Base-by-base conservation (phyloP, 92 coral and sea anemone species). In the Siderastrea siderea region DNA sequence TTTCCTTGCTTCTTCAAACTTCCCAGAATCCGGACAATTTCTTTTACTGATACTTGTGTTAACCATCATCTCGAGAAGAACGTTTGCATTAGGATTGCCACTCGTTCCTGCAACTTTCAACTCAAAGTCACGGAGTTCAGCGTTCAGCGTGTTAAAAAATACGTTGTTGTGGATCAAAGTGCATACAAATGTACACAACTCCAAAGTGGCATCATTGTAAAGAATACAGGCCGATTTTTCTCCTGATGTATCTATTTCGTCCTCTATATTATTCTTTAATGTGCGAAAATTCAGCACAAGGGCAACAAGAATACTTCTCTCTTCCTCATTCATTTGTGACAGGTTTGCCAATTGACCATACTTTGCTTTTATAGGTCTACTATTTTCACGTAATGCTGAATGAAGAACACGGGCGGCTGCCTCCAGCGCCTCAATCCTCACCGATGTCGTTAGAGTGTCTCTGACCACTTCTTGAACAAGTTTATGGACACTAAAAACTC, bases 401-500 rank as follows among this genome's bases (percentile, higher is more conserved):
- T 48, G 71, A 78, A 78, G 70, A 78, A 62, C 70, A n/a, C 82
- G 44, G 10, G 44, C 61, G 10, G 82, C 82, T n/a, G 82, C 82
- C 0, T 45, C 71, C 17, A 78, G 0, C 7, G 48, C 14, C 14
- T 78, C 82, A 17, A 15, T 49, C 71, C 70, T 78, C 2, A 3
- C 16, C n/a, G 58, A 15, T 78, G 52, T 4, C 1, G 71, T 78
- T 1, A 78, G 57, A 9, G 60, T 78, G 0, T 63, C 73, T 62
- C 83, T 63, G 12, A 78, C 83, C 10, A 78, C 83, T 47, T 78
- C 83, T 63, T 78, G 83, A 48, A 78, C 83, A 44, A 78, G 83
- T 63, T 78, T 78, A 51, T 79, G 83, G 6, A 48, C 62, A 48
- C 61, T 1, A 1, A 79, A 79, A 4, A 48, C 59, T 50, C 19